Base-by-base conservation (phyloP, 2,113 vertebrate genomes). In the Smithornis capensis region DNA sequence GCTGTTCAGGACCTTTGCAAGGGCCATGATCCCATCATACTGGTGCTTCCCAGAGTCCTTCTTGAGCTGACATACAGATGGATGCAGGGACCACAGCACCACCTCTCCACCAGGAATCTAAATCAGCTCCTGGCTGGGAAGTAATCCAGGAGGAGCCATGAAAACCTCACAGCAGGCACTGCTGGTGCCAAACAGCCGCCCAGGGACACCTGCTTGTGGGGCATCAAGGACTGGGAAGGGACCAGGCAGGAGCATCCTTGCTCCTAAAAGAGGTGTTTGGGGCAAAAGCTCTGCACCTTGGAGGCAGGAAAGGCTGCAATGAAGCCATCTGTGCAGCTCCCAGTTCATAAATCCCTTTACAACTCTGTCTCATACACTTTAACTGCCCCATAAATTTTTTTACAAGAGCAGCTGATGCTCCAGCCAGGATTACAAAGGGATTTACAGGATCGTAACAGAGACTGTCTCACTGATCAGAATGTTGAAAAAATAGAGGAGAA, bases 321-420 rank as follows among this genome's bases (percentile, higher is more conserved):
- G 94, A 88, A 83, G 91, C 85, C 69, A 96, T 95, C 90, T 95
- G 95, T 90, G 87, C 92, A 95, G 94, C 96, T 94, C 92, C 88
- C 93, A 88, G n/a, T 94, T 96, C 92, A 92, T 92, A 95, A 96
- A 95, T 97, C 94, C 97, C 94, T 97, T 96, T 96, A 94, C 38
- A 10, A 89, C 87, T 95, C 81, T 86, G 95, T 89, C 97, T 95
- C 76, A 94, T 82, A 74, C 69, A 67, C 86, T 87, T 96, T 97
- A 92, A 96, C 94, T 87, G 87, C 90, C 90, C 92, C 89, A 93
- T 86, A 97, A 98, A 95, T 92, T 87, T 44, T 88, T 94, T 97
- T 96, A 95, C 71, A 88, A 94, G 86, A 96, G 71, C 75, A 89
- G 78, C 84, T 93, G 78, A 92, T 89, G 83, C 95, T 97, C 76